A percentile compares a stretch with the other conserved stretches of the same genome.
These are phyloP conservation scores for Mylabris phalerata DNA, from an alignment of 1,140 invertebrate species.

Conservation along the genomic window DNA sequence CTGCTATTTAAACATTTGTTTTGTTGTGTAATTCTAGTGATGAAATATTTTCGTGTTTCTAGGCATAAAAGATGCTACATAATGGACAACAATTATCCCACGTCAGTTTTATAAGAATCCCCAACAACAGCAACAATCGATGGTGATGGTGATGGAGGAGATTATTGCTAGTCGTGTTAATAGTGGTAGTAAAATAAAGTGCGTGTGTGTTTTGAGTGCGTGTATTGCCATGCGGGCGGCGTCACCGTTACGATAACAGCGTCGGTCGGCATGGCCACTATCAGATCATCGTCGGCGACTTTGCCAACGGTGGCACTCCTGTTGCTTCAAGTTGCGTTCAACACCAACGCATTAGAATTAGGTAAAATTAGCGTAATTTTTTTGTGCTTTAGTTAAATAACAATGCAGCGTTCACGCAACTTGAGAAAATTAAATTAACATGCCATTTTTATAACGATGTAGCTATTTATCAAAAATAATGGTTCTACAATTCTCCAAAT, in stretches of 20 bases:
- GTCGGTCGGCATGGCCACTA: slow-evolving; percentile 26
- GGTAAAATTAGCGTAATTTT: slow-evolving; percentile 3
- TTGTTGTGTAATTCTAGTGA: too few relatives aligned
- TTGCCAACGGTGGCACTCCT: slow-evolving; percentile 4
- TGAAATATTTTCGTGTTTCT: too few relatives aligned
- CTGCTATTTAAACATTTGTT: too few relatives aligned
- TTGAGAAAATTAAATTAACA: slow-evolving; percentile 10
- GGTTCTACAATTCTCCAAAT: too few relatives aligned
- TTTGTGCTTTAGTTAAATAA: too few relatives aligned
- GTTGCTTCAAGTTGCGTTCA: slow-evolving; percentile 8
- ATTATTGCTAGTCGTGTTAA: too few relatives aligned
- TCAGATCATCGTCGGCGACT: slow-evolving; percentile 17
- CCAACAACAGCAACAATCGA: too few relatives aligned
- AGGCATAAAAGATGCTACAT: too few relatives aligned
- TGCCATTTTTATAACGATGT: slow-evolving; percentile 14
- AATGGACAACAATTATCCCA: too few relatives aligned
- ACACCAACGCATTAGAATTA: slow-evolving; percentile 15
- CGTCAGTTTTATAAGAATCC: too few relatives aligned
- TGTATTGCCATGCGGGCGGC: slow-evolving; percentile 17
- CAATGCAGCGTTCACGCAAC: slow-evolving; percentile 4
- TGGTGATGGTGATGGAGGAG: neutral
- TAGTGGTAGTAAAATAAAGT: neutral
- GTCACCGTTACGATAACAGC: slow-evolving; percentile 17
- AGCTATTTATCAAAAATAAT: neutral
- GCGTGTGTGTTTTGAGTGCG: slow-evolving; percentile 17